Evolutionary conservation across 1,140 invertebrate genomes (phyloP).

Genomic region (Eriosoma lanigerum): DNA sequence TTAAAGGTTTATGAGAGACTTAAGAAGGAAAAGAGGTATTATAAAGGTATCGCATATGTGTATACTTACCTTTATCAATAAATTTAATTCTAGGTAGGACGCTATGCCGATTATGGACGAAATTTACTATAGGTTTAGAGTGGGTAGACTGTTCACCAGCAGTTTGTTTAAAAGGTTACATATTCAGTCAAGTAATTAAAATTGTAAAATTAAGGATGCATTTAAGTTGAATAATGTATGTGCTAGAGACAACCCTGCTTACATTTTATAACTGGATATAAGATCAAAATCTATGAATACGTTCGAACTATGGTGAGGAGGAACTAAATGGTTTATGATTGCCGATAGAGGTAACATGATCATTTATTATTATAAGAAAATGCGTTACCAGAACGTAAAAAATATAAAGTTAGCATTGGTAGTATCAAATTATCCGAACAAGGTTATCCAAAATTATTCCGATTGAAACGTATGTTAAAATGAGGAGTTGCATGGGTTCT

Average conservation of each 20-base stretch:
- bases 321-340: no score
- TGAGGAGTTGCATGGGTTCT: background rate
- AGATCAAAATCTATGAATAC: slow-evolving; percentile 52
- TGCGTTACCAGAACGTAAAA: no score
- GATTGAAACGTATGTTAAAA: background rate
- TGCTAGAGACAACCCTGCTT: slow-evolving; percentile 36
- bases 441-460: background rate
- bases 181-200: slow-evolving; percentile 58
- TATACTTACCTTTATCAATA: no score
- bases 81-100: no score
- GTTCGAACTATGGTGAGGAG: slow-evolving; percentile 54
- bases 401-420: no score
- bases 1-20: no score
- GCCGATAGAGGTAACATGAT: no score
- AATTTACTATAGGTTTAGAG: slow-evolving; percentile 57
- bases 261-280: slow-evolving; percentile 57
- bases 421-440: no score
- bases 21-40: no score
- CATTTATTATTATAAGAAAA: no score
- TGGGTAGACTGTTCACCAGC: slow-evolving; percentile 58
- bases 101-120: slow-evolving; percentile 53
- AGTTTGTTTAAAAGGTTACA: slow-evolving; percentile 57
- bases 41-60: no score
- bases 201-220: slow-evolving; percentile 55
- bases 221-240: slow-evolving; percentile 58